Conservation (phyloP, 2,888 invertebrate genomes). For the Rhyacophila evoluta region DNA sequence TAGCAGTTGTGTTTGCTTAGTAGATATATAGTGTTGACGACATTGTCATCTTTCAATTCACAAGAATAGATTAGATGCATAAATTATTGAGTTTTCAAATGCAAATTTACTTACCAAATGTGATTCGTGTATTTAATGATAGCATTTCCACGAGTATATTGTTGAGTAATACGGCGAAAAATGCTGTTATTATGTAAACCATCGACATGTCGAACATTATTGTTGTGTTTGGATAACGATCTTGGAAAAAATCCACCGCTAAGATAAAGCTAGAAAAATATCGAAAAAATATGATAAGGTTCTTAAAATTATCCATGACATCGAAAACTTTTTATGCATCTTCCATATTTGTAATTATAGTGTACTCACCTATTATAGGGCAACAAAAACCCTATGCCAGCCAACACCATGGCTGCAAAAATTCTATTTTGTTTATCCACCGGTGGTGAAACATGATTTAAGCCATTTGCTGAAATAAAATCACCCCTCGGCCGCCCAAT, state of each 20-base stretch:
- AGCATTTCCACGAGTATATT: conserved; percentile 87
- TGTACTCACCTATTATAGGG: conserved; percentile 87
- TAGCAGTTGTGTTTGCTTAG: no score
- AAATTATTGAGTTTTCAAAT: no score
- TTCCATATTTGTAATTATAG: not conserved
- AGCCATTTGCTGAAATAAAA: conserved; percentile 66
- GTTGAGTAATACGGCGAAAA: conserved; percentile 87
- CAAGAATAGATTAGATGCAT: no score
- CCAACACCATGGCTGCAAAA: conserved; percentile 81
- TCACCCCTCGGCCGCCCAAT: conserved; percentile 66
- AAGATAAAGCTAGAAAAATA: conserved; percentile 83
- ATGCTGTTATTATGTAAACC: conserved; percentile 91
- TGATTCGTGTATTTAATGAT: conserved; percentile 85
- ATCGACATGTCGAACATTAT: conserved; percentile 94
- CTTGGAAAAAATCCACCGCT: conserved; percentile 93
- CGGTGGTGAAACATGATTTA: conserved; percentile 75
- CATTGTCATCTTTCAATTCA: no score
- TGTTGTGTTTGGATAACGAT: conserved; percentile 83
- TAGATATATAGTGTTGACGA: no score
- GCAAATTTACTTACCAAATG: conserved; percentile 75
- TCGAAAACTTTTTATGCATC: no score
- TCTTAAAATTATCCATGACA: no score
- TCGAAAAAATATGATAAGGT: conserved; percentile 20
- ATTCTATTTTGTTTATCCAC: conserved; percentile 79
- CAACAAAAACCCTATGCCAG: conserved; percentile 89